Evolutionary conservation across 1,140 invertebrate species (phyloP), one percentile per base, ranked within the genome.

Genomic region (Lysiphlebus fabarum): DNA sequence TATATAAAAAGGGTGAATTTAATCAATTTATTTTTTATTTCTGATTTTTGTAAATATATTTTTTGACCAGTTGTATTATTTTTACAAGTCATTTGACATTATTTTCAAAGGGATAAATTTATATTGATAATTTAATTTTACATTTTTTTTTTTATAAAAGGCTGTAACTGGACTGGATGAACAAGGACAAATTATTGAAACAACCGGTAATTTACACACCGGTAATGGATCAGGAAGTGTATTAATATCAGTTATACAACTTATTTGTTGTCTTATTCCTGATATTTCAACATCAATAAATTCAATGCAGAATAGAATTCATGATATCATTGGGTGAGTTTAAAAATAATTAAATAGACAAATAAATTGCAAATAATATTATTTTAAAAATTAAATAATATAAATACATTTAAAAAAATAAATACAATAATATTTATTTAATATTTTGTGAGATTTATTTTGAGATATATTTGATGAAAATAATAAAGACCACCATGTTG

Each of bases 251-350:
- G 68, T 68, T 62, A 68, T 72, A 63, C 77, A 79, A 65, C 71
- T 79, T 67, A 72, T 79, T 33, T 78, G 76, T 66, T 69, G 70
- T 58, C 65, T 78, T 61, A 67, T 79, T 61, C 72, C 75, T 7
- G 76, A 75, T 68, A 69, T 69, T 50, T 70, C 74, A 26, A 73
- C 74, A 51, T 73, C 78, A 43, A 77, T 75, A 63, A 56, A 62
- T 45, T 50, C 56, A 42, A 66, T 75, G 36, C 76, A 78, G 59
- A 68, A 63, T 56, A 74, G 76, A 11, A 63, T 78, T 17, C 76
- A 76, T 60, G 76, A 79, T 63, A 72, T 79, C 51, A 68, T 70
- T n/a, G 75, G 75, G 77, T 78, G 63, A 78, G 75, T 73, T 59
- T 6, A 6, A 58, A n/a, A 51, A 43, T 33, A 34, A n/a, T n/a